Base-by-base conservation (phyloP, 2,888 invertebrate genomes). In the Apeira syringaria region DNA sequence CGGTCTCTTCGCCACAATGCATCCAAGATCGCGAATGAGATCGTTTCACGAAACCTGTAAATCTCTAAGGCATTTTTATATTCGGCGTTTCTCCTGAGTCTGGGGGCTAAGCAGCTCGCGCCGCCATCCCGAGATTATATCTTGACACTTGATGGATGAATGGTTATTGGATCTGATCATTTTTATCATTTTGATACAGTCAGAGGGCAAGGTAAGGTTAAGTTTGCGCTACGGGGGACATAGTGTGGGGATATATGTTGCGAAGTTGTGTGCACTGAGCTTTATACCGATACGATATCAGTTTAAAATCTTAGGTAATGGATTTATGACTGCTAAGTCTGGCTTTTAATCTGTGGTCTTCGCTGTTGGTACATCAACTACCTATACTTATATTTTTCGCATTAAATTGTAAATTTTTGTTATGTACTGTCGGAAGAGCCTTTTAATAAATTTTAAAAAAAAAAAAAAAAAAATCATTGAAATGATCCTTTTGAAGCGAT, bases 131-230 rank as follows among this genome's bases (percentile, higher is more conserved):
- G 78, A 92, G 92, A 92, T 92, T 92, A 92, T 91, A 91, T 92
- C 92, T 92, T 92, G 93, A 93, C 93, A 90, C 91, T 88, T 93
- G 94, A 94, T 94, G 93, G 93, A 94, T 94, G 93, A 93, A 93
- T 93, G 93, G 93, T 93, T 93, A 93, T 93, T 93, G 93, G 93
- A 92, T 92, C 91, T 91, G 91, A 91, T 90, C 91, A 91, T 91
- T 91, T 92, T 90, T 90, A 90, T 90, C 90, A 88, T 90, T 89
- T 90, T 89, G 87, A 87, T 88, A 87, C 87, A 89, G 86, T 81
- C 65, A 74, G 64, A 61, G 75, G 74, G 75, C 73, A 78, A 82
- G 84, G 83, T 83, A 76, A 67, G 67, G 70, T 66, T 65, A 61
- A 51, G 48, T 53, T 59, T 50, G 53, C 68, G 38, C 71, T 55